phyloP scores from a whole-genome alignment of 2,888 invertebrate species.

The Rutpela maculata region DNA sequence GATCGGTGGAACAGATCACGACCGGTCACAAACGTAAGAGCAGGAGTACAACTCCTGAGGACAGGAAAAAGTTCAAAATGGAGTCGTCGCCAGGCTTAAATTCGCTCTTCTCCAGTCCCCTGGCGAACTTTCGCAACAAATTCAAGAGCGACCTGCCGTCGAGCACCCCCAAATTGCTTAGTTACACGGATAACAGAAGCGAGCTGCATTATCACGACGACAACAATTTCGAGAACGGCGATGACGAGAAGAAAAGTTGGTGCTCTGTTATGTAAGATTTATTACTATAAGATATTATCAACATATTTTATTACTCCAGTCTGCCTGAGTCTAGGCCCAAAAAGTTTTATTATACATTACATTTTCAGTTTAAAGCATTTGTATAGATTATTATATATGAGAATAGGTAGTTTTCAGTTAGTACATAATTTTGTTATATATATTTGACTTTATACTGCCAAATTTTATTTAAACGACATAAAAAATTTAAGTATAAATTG shows the following conservation, averaged over 20 bases:
- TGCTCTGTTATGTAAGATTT: constrained; percentile 67
- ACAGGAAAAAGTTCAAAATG: constrained; percentile 63
- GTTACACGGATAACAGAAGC: constrained; percentile 64
- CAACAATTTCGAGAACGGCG: constrained; percentile 55
- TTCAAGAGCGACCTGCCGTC: constrained; percentile 61
- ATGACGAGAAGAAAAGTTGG: constrained; percentile 65
- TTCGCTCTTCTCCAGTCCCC: constrained; percentile 66
- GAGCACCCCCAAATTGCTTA: constrained; percentile 69
- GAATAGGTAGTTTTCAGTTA: constrained; percentile 10
- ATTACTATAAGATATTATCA: constrained; percentile 17
- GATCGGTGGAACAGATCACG: constrained; percentile 59
- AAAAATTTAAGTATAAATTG: not conserved
- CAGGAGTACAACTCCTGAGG: constrained; percentile 63
- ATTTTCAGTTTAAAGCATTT: constrained; percentile 15
- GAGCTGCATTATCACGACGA: constrained; percentile 59
- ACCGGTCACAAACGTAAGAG: constrained; percentile 66
- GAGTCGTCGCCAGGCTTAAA: constrained; percentile 62
- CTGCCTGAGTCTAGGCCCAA: constrained; percentile 10
- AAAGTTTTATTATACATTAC: constrained; percentile 35
- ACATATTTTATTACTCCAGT: constrained; percentile 22
- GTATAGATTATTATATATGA: constrained; percentile 31
- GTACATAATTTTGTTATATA: constrained; percentile 29
- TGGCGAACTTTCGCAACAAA: constrained; percentile 62
- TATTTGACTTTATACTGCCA: constrained; percentile 33
- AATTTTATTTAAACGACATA: constrained; percentile 39